Conservation (phyloP, 1,140 invertebrate genomes). For the Hetaerina americana region DNA sequence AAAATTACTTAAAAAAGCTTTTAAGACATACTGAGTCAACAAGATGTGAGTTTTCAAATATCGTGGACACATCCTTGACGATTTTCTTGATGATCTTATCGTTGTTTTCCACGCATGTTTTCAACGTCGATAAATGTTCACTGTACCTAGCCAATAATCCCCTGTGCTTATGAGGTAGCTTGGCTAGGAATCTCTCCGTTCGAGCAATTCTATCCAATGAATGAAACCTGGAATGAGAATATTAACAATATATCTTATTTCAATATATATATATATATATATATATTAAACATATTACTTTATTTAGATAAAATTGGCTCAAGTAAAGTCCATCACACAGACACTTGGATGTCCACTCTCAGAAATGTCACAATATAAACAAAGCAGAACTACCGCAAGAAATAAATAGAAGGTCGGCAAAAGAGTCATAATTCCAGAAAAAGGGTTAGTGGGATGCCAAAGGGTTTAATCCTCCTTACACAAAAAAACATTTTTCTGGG, state of each 20-base stretch:
- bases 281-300: neutral
- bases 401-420: no score
- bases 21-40: conserved; percentile 27
- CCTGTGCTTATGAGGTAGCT: conserved; percentile 62
- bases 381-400: no score
- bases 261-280: neutral
- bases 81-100: conserved; percentile 71
- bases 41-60: conserved; percentile 67
- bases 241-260: conserved; percentile 9
- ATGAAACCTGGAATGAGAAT: conserved; percentile 24
- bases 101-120: conserved; percentile 71
- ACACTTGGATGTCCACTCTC: no score
- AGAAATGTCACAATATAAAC: no score
- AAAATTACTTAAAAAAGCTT: conserved; percentile 5
- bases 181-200: conserved; percentile 58
- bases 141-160: conserved; percentile 59
- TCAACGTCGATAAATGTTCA: conserved; percentile 57
- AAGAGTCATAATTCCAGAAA: no score
- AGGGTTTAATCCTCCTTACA: no score
- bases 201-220: conserved; percentile 45
- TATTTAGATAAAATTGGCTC: no score
- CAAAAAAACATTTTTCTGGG: no score
- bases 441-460: no score
- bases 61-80: conserved; percentile 61
- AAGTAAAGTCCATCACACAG: no score